Evolutionary conservation across 2,888 invertebrate species (phyloP), one percentile per base, ranked within the genome.

Genomic region (Dione juno): DNA sequence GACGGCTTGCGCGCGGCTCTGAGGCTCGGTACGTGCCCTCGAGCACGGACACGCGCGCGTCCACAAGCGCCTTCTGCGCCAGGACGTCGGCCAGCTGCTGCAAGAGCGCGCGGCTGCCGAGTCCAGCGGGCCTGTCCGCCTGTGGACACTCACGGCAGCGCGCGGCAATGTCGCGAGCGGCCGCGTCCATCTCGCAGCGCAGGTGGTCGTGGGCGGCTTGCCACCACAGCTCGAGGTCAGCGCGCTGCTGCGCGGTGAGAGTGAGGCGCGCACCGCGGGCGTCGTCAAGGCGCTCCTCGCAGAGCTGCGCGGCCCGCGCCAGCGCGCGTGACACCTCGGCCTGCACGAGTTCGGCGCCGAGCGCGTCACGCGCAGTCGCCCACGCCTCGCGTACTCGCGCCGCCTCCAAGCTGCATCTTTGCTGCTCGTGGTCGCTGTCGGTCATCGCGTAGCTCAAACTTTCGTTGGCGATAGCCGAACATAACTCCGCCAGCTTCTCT

Each of bases 271-370:
- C 92, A 74, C 87, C 84, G 37, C 94, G 92, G 74, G 94, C 93
- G 7, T 85, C 87, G 54, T 93, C 93, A n/a, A 95, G 88, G 52
- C 94, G 94, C 45, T 89, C 90, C 79, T 96, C 96, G 82, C 96
- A 96, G 6, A 94, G 89, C 80, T 95, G 95, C 7, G 96, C 96
- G 69, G 96, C 96, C 52, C 95, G 94, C 79, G 94, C 92, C 81
- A 96, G 94, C 8, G 96, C 96, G 71, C 96, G 96, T 19, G 96
- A 94, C 73, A 97, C 96, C 88, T 97, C 97, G 0, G 96, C 95
- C 81, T 96, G 96, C 40, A 97, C 96, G 40, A 97, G 90, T 84
- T 96, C 96, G 1, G 95, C 94, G 78, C 96, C 96, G 0, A 96
- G 95, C 1, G 95, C 95, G 80, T 96, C 96, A 67, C 96, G 95